Percentiles rank a stretch among this genome's conserved stretches.
phyloP scores from a whole-genome alignment of 1,140 invertebrate genomes.

The Globodera rostochiensis region DNA sequence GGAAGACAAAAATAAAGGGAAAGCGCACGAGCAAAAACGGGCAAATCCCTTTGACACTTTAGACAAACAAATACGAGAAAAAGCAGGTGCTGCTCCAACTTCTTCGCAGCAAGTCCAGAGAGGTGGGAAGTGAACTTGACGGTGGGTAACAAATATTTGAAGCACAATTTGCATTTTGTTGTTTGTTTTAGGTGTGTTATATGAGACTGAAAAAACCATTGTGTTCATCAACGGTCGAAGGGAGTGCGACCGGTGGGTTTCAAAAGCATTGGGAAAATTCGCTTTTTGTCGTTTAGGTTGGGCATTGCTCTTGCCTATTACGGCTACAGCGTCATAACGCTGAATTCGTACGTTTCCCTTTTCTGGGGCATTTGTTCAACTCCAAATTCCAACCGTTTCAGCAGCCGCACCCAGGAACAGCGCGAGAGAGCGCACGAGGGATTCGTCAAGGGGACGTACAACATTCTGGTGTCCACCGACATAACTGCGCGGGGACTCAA shows the following conservation, averaged over 20 bases:
- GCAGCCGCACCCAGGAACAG: slow-evolving; percentile 34
- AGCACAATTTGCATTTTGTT: neutral
- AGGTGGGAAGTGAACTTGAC: neutral
- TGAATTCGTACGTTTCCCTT: slow-evolving; percentile 15
- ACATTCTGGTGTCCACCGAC: slow-evolving; percentile 41
- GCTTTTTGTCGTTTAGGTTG: slow-evolving; percentile 14
- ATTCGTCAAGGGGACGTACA: slow-evolving; percentile 26
- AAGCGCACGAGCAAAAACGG: too few species aligned
- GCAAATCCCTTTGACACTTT: too few species aligned
- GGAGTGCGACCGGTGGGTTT: slow-evolving; percentile 30
- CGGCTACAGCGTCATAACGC: slow-evolving; percentile 12
- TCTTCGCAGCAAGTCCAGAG: slow-evolving; percentile 12
- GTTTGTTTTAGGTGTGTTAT: slow-evolving; percentile 23
- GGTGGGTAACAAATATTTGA: neutral
- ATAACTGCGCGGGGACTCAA: slow-evolving; percentile 39
- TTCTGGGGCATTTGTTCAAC: neutral
- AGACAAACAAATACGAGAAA: slow-evolving; percentile 16
- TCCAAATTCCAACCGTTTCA: slow-evolving; percentile 8
- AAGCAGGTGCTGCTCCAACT: neutral
- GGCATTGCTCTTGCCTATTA: slow-evolving; percentile 18
- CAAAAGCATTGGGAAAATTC: neutral
- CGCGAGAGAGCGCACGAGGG: slow-evolving; percentile 30
- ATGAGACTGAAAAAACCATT: slow-evolving; percentile 36
- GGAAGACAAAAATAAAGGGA: too few species aligned
- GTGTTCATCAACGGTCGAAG: slow-evolving; percentile 31